These are phyloP conservation scores for Nephila pilipes DNA, from an alignment of 1,140 invertebrate genomes.

Conservation along the genomic window DNA sequence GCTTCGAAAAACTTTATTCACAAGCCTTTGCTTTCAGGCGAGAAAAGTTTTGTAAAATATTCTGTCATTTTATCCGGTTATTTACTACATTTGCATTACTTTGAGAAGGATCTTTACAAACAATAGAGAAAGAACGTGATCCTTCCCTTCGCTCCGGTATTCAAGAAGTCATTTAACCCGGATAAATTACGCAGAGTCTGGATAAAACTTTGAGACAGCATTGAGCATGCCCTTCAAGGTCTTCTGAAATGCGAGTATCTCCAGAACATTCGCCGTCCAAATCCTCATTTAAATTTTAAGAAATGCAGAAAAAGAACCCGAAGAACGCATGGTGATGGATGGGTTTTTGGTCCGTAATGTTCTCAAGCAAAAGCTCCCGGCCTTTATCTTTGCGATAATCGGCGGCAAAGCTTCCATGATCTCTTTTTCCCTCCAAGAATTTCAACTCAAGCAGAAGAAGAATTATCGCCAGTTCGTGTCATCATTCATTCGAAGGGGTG, in stretches of 20 bases:
- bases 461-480: constrained; percentile 69
- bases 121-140: constrained; percentile 37
- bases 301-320: constrained; percentile 46
- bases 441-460: constrained; percentile 71
- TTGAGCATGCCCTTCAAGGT: neutral
- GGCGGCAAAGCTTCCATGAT: constrained; percentile 28
- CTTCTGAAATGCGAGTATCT: neutral
- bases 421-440: constrained; percentile 40
- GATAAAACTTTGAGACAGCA: neutral
- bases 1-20: neutral
- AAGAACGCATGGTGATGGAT: constrained; percentile 55
- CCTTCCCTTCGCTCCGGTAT: neutral
- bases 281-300: constrained; percentile 70
- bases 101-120: constrained; percentile 32
- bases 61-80: constrained; percentile 19
- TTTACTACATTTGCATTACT: constrained; percentile 56
- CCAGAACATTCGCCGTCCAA: constrained; percentile 6
- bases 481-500: constrained; percentile 60
- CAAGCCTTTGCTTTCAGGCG: neutral
- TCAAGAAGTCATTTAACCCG: constrained; percentile 52
- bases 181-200: constrained; percentile 29
- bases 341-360: constrained; percentile 58
- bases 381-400: constrained; percentile 68
- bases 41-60: constrained; percentile 17
- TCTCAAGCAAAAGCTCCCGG: constrained; percentile 18